Base-by-base conservation (phyloP, 2,888 invertebrate genomes). In the Ormyrus rosae region DNA sequence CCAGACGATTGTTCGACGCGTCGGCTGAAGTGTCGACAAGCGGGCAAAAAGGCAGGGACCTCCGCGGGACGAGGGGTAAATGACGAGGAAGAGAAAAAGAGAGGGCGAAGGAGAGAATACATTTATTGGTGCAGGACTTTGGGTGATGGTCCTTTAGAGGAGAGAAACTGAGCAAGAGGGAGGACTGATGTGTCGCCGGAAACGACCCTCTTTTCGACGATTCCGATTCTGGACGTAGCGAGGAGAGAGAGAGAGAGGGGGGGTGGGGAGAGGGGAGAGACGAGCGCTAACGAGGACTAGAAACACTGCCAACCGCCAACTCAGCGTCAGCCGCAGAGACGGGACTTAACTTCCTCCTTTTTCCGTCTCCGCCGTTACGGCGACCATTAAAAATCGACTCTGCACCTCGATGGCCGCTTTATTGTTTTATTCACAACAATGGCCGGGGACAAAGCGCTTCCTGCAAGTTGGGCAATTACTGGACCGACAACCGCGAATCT, bases 251-350 rank as follows among this genome's bases (percentile, higher is more conserved):
- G 56, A 46, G 19, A 34, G 56, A 61, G 3, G 46, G 53, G 45
- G 50, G 58, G 67, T 81, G 83, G 82, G 80, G 84, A 82, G 81
- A 78, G 67, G 81, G 83, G 82, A 80, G 84, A 82, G 81, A 78
- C 50, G 64, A 73, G 60, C 56, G 84, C 88, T 88, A 88, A 88
- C 88, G 87, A 88, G 87, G 84, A 82, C 65, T 83, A 84, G 85
- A 84, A 60, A 86, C 85, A 82, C 83, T 84, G 82, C 83, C 84
- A 85, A 84, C 84, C 85, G 85, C 85, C 84, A 86, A 82, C 86
- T 87, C 88, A 87, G 86, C 87, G 86, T 89, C 87, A 87, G 85
- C 87, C 85, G 83, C 86, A 85, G 84, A 84, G 83, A 83, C 7
- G 60, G 58, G 64, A 83, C 64, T 71, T 53, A 71, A 77, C 79